phyloP scores from a whole-genome alignment of 1,140 invertebrate genomes.

The Camponotus pennsylvanicus region DNA sequence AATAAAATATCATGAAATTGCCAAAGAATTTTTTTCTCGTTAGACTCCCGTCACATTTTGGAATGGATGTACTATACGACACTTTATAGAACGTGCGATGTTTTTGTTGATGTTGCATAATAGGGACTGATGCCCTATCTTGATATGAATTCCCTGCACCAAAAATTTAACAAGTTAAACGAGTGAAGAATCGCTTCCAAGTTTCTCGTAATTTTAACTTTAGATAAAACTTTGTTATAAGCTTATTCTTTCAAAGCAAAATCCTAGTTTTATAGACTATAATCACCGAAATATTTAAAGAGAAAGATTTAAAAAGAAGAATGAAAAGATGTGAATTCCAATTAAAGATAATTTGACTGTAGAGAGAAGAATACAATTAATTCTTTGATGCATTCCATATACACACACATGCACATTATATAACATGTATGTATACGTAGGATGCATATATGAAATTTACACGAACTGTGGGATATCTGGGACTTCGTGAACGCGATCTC shows the following conservation, averaged over 20 bases:
- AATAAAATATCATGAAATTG: constrained; percentile 50
- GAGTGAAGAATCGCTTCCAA: neutral
- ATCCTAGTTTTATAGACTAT: neutral
- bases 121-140: too few relatives aligned
- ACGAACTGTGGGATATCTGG: constrained; percentile 14
- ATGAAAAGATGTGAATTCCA: neutral
- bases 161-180: neutral
- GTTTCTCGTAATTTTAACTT: neutral
- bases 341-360: neutral
- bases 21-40: constrained; percentile 31
- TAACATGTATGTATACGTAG: neutral
- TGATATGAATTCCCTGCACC: neutral
- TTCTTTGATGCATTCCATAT: neutral
- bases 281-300: neutral
- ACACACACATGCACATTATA: neutral
- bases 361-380: neutral
- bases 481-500: constrained; percentile 31
- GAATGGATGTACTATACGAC: neutral
- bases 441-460: constrained; percentile 25
- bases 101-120: neutral
- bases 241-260: neutral
- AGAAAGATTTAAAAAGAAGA: neutral
- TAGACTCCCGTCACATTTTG: constrained; percentile 12
- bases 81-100: neutral
- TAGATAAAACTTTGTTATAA: neutral